Conservation (phyloP, 2,797 vertebrate species). For the Phoeniculus purpureus region DNA sequence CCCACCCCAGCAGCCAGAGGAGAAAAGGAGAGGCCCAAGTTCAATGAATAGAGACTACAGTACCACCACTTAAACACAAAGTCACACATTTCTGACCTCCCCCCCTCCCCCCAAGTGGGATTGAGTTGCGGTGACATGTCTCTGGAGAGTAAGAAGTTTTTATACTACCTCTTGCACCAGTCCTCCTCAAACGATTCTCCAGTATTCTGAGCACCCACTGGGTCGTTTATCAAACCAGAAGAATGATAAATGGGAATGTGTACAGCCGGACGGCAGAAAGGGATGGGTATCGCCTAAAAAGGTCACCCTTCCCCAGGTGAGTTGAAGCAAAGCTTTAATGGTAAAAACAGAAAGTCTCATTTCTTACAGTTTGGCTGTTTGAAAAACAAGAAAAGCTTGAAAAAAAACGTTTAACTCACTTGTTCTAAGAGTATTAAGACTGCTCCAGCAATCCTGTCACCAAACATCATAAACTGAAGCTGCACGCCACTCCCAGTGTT, state of each 20-base stretch:
- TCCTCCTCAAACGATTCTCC: not conserved
- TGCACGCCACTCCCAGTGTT: not conserved
- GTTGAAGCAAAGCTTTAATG: not conserved
- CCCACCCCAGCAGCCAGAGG: not conserved
- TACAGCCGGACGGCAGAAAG: not conserved
- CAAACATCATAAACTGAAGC: not conserved
- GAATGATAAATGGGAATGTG: not conserved
- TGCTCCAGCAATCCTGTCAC: not conserved
- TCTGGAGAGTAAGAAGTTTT: not conserved
- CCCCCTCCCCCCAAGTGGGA: not conserved
- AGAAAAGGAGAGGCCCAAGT: not conserved
- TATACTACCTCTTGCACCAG: not conserved
- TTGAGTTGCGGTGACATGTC: not conserved
- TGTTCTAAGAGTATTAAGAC: not conserved
- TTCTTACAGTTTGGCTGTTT: not conserved
- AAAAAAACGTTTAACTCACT: not conserved
- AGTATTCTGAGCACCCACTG: not conserved
- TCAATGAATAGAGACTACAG: not conserved
- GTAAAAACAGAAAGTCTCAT: not conserved
- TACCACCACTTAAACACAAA: not conserved
- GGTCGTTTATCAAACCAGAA: not conserved
- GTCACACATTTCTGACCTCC: not conserved
- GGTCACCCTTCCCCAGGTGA: not conserved
- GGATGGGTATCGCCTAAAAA: not conserved
- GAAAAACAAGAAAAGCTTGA: not conserved